Evolutionary conservation across 2,888 invertebrate species (phyloP), one percentile per base, ranked within the genome.

Genomic region (Parascotia fuliginaria): DNA sequence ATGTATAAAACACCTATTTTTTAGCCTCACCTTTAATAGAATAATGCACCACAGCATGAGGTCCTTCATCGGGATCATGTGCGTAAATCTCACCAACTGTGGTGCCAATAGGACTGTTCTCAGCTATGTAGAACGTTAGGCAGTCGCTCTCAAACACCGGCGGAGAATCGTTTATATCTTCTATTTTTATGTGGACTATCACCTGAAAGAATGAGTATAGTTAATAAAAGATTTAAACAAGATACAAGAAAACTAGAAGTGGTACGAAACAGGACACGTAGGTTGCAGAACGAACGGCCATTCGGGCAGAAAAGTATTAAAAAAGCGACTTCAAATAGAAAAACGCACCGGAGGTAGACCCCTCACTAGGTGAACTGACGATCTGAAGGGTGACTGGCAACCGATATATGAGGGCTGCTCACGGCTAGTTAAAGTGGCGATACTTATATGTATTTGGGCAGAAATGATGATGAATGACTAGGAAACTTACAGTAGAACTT

Each of bases 91-190:
- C 96, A 0, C 98, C 98, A 0, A 99, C 97, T 0, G 97, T 96
- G 0, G 98, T 97, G 0, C 98, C 99, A 0, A 98, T 95, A 0
- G 99, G 98, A n/a, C 98, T 98, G 81, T 99, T 99, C 88, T 99
- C 99, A 0, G 97, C 93, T 3, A 99, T 96, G 79, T 97, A 97
- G 29, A 98, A 94, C 0, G 95, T 95, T 9, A 99, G 96, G 77
- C 96, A 96, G 71, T 98, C 97, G 1, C 96, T 96, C 54, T 97
- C 96, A 83, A 98, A 98, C 0, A 96, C 96, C 0, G 98, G 98
- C 0, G 98, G 97, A 0, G 97, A 97, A 77, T 98, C 98, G 76
- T 98, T 98, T 7, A 98, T 95, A 75, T 98, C 97, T 75, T 97
- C 97, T 42, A 98, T 94, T 70, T 96, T 95, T 42, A 98, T 95